These are phyloP conservation scores for Orcinus orca DNA, from an alignment of 2,113 vertebrate species.

Conservation along the genomic window DNA sequence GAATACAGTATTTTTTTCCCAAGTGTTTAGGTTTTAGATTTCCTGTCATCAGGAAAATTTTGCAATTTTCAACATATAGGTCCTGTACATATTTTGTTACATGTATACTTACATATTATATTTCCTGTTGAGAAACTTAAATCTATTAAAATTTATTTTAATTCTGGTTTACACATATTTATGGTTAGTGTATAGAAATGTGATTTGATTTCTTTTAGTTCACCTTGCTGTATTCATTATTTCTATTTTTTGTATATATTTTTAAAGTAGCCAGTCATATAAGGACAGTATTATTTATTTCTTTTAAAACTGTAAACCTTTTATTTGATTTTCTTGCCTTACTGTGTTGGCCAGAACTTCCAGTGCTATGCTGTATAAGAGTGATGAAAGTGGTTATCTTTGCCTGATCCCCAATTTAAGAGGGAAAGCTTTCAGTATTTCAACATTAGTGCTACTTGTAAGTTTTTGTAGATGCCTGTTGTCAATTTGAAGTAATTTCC, in stretches of 20 bases:
- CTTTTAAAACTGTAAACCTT: background rate
- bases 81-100: background rate
- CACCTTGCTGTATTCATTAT: background rate
- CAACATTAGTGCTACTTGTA: background rate
- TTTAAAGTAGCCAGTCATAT: background rate
- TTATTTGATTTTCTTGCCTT: background rate
- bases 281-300: background rate
- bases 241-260: background rate
- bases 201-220: background rate
- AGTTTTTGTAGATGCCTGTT: background rate
- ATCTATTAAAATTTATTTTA: background rate
- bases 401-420: background rate
- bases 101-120: background rate
- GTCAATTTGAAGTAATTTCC: background rate
- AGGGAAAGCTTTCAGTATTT: background rate
- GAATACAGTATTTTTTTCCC: background rate
- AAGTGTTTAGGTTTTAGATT: background rate
- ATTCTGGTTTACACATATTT: background rate
- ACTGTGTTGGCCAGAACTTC: background rate
- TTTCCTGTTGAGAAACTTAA: background rate
- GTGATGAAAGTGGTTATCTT: background rate
- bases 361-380: background rate
- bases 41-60: background rate
- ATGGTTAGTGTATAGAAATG: background rate
- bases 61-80: background rate